Base-by-base conservation (phyloP, 2,888 invertebrate genomes). In the Bhutanitis thaidina region DNA sequence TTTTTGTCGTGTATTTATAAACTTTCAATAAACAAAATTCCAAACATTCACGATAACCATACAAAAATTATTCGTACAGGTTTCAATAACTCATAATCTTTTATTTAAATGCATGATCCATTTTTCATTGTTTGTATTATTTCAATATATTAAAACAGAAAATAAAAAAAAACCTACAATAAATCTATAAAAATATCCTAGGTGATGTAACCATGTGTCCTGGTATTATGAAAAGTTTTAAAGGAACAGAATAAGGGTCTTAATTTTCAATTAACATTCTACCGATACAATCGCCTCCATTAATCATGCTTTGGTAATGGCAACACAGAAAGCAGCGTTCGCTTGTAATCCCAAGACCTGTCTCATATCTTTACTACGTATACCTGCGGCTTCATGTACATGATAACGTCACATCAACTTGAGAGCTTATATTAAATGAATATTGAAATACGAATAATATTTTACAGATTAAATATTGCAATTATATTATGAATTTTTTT, bases 231-330 rank as follows among this genome's bases (percentile, higher is more conserved):
- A 25, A 47, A 37, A 36, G 40, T 15, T 36, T 34, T 40, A 38
- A 36, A 14, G 7, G 10, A 49, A 41, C 35, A 38, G 50, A 56
- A 53, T 59, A 48, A 56, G 54, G 58, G 52, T 54, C 56, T 59
- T 54, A 57, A 64, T 67, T 74, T 77, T 75, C 71, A 76, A 77
- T 78, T 76, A 77, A 74, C 64, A 69, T 67, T 74, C 67, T 62
- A 58, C 41, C 56, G 68, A 69, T 74, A 68, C 56, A 59, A 74
- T 77, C 75, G 56, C 54, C 62, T 57, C 63, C 63, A 75, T 76
- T 75, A 74, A 76, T 77, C 71, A 75, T 74, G 66, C 63, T 69
- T 71, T 65, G 57, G 65, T 67, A 71, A 71, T 68, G 68, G 70
- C 71, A 69, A 74, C 69, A 71, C 69, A 58, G 69, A 72, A 70